These are phyloP conservation scores for Oreocharis arfaki DNA, from an alignment of 2,113 vertebrate species.

Conservation along the genomic window DNA sequence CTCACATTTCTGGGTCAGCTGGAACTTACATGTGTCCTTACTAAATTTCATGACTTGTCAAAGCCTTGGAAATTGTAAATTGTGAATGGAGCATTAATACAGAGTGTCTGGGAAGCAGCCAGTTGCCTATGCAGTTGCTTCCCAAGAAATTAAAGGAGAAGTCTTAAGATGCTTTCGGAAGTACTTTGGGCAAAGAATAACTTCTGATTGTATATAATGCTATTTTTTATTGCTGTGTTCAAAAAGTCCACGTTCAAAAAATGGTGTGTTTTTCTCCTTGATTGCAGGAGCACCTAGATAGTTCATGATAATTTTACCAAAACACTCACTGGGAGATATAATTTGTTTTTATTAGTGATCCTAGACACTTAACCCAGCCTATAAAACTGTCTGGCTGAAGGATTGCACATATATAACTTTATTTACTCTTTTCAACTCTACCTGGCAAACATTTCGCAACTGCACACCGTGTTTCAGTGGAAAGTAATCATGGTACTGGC, in stretches of 20 bases:
- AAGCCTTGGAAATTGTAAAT: background rate
- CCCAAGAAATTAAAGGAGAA: constrained; percentile 1
- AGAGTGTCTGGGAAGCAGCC: background rate
- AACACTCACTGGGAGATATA: background rate
- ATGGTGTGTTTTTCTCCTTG: background rate
- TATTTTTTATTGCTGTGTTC: background rate
- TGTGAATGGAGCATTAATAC: constrained; percentile 13
- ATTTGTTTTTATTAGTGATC: background rate
- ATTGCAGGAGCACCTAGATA: background rate
- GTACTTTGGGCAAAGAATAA: background rate
- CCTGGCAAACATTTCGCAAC: background rate
- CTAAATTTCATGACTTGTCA: background rate
- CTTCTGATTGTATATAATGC: background rate
- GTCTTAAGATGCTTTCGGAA: background rate
- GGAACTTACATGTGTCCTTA: background rate
- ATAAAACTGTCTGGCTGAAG: background rate
- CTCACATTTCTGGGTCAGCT: constrained; percentile 21
- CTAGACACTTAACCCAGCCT: background rate
- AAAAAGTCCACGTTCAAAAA: background rate
- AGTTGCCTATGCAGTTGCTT: background rate
- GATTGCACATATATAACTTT: background rate
- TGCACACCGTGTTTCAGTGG: background rate
- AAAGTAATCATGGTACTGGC: background rate
- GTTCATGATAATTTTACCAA: background rate
- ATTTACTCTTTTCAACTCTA: background rate